Percentiles rank a stretch among this genome's conserved stretches.
Evolutionary conservation across 2,113 vertebrate species (phyloP).

Genomic region (Erinaceus europaeus): DNA sequence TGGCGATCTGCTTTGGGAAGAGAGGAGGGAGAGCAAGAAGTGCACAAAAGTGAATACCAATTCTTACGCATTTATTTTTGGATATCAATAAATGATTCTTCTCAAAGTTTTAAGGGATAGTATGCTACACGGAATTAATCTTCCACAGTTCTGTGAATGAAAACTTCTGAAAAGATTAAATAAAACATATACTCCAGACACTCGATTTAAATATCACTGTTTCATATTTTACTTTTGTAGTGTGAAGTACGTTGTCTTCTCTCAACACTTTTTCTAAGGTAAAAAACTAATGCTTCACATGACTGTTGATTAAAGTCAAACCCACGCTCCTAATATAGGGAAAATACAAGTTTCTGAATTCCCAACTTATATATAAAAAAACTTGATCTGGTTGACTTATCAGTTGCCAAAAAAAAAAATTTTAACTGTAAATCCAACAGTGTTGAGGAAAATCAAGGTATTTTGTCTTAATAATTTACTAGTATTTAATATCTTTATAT

Average conservation of each 20-base stretch:
- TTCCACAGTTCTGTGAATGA: too few relatives aligned
- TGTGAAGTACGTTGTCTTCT: too few relatives aligned
- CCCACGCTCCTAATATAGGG: not conserved
- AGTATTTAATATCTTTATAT: conserved; percentile 16
- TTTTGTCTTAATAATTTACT: not conserved
- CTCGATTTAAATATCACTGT: too few relatives aligned
- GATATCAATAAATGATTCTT: not conserved
- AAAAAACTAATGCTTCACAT: conserved; percentile 17
- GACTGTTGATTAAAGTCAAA: conserved; percentile 22
- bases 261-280: not conserved
- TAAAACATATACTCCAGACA: too few relatives aligned
- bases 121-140: too few relatives aligned
- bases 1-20: conserved; percentile 90
- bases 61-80: not conserved
- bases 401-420: not conserved
- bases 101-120: too few relatives aligned
- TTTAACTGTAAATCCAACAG: not conserved
- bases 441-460: not conserved
- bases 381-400: not conserved
- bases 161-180: too few relatives aligned
- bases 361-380: conserved; percentile 7
- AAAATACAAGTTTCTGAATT: not conserved
- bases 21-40: conserved; percentile 51
- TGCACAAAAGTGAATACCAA: conserved; percentile 38
- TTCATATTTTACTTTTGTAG: too few relatives aligned